Percentiles rank a stretch among this genome's conserved stretches.
These are phyloP conservation scores for Apomyelois bistriatella DNA, from an alignment of 2,888 invertebrate genomes.

Conservation along the genomic window DNA sequence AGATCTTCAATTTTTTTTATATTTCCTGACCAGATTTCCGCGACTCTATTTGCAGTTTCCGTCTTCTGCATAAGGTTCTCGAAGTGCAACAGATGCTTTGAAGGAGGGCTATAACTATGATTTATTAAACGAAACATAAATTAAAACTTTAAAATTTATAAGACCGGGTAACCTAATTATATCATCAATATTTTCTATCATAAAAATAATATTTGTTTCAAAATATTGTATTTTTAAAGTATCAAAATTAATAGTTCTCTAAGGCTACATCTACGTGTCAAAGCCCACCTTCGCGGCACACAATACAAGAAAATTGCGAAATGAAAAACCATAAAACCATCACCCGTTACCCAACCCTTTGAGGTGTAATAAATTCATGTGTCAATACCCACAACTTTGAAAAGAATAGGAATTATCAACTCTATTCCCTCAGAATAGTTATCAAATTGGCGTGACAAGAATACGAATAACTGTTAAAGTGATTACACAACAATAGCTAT, in stretches of 20 bases:
- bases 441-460: slow-evolving; percentile 18
- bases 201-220: too few relatives aligned
- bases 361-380: slow-evolving; percentile 69
- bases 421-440: slow-evolving; percentile 23
- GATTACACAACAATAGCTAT: slow-evolving; percentile 62
- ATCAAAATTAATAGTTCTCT: slow-evolving; percentile 18
- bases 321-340: slow-evolving; percentile 72
- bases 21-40: too few relatives aligned
- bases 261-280: slow-evolving; percentile 4
- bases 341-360: slow-evolving; percentile 70
- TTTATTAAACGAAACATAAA: too few relatives aligned
- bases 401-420: slow-evolving; percentile 25
- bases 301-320: slow-evolving; percentile 73
- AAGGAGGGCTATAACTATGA: too few relatives aligned
- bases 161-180: too few relatives aligned
- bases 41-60: too few relatives aligned
- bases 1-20: too few relatives aligned
- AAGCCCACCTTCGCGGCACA: slow-evolving; percentile 31
- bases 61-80: too few relatives aligned
- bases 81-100: too few relatives aligned
- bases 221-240: slow-evolving; percentile 9
- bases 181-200: too few relatives aligned
- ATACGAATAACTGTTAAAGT: slow-evolving; percentile 51
- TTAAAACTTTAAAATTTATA: too few relatives aligned
- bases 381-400: slow-evolving; percentile 37